These are phyloP conservation scores for Brotula barbata DNA, from an alignment of 2,797 vertebrate species.

Conservation along the genomic window DNA sequence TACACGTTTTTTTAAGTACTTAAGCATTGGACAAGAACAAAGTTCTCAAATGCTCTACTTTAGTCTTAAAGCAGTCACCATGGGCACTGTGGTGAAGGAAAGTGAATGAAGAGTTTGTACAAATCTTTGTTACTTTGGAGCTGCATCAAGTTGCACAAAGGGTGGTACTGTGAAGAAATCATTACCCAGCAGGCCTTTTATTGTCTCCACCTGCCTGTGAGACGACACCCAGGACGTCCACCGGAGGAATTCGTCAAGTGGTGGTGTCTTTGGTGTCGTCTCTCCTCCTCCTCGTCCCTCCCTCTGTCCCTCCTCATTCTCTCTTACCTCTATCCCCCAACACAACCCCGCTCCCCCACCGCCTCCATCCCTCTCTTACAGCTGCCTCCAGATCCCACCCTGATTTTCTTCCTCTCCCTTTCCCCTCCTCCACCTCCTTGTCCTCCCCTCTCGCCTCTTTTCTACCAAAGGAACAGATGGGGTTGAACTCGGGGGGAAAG, in stretches of 20 bases:
- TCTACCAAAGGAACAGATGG: conserved; percentile 68
- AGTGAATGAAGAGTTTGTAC: no score
- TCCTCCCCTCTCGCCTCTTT: conserved; percentile 6
- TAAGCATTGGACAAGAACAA: no score
- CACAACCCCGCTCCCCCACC: background rate
- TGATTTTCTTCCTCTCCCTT: conserved; percentile 34
- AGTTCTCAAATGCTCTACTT: no score
- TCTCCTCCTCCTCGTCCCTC: conserved; percentile 15
- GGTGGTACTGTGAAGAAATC: no score
- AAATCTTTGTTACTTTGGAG: no score
- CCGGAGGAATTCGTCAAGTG: conserved; percentile 38
- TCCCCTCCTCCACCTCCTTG: background rate
- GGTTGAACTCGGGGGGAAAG: conserved; percentile 43
- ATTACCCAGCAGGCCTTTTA: conserved; percentile 20
- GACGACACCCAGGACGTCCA: conserved; percentile 20
- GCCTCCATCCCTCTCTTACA: background rate
- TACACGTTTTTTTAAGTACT: no score
- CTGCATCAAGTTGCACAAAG: no score
- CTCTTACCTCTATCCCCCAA: background rate
- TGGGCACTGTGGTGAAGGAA: no score
- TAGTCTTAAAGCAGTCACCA: no score
- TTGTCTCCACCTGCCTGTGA: conserved; percentile 39
- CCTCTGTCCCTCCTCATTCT: conserved; percentile 5
- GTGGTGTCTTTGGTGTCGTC: conserved; percentile 1
- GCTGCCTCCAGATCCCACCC: conserved; percentile 35